Evolutionary conservation across 2,113 vertebrate species (phyloP), one percentile per base, ranked within the genome.

Genomic region (Macroglossus sobrinus): DNA sequence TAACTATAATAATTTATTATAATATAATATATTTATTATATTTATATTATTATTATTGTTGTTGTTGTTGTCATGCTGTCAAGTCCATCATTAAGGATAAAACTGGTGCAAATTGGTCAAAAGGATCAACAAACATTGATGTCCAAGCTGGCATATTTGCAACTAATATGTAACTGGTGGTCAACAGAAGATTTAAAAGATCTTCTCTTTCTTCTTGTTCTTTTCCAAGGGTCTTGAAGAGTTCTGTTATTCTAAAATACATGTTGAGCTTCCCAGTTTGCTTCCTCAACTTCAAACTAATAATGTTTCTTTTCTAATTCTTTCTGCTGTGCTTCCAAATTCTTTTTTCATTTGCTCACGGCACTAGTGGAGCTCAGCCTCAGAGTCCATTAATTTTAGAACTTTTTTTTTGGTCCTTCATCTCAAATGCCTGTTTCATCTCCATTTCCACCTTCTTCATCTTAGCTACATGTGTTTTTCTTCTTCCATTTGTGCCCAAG

Each of bases 141-240:
- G 99, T 99, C 99, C 99, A 99, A 99, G 99, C 99, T 98, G 99
- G 99, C 98, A 98, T 99, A 98, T 99, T 99, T 99, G 99, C 99
- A 99, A 99, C 98, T 98, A 98, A 98, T 98, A 98, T 85, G 98
- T 98, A 98, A 99, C 98, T 98, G 98, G 98, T 98, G 98, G 98
- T 99, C 98, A 98, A 96, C 93, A 95, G 97, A 98, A 96, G 92
- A 91, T 98, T 99, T 99, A 99, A 98, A 99, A 99, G 98, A 99
- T 99, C 99, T 99, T 99, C 98, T 99, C 99, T 99, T 99, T 99
- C 99, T 99, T 99, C 99, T 99, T 99, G 98, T 99, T 99, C 98
- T 99, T 99, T 98, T 99, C 99, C 99, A 99, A 99, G 98, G 99
- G 99, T 98, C 99, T 22, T 57, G 55, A 57, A 28, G 99, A 99